phyloP scores from a whole-genome alignment of 2,113 vertebrate genomes.

The Antigone vipio region DNA sequence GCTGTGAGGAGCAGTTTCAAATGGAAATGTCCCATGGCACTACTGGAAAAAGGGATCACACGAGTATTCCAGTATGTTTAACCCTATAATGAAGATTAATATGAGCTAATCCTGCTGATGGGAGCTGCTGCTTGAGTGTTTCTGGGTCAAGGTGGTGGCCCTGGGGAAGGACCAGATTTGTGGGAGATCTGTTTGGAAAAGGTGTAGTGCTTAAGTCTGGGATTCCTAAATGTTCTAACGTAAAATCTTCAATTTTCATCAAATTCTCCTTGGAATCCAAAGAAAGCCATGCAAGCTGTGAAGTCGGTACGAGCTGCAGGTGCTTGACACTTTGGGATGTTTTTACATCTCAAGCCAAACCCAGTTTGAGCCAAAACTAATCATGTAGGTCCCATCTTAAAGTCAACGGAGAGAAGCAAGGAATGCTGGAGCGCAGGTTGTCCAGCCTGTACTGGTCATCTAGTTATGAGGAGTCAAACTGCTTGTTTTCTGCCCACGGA shows the following conservation, averaged over 20 bases:
- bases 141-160: not conserved
- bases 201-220: not conserved
- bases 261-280: not conserved
- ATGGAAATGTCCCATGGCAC: not conserved
- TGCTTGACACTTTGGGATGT: not conserved
- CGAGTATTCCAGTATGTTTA: not conserved
- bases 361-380: not conserved
- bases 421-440: not conserved
- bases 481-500: not conserved
- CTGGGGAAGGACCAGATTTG: not conserved
- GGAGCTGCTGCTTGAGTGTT: not conserved
- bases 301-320: not conserved
- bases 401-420: not conserved
- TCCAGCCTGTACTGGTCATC: not conserved
- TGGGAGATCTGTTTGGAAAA: not conserved
- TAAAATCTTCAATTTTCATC: not conserved
- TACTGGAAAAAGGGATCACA: not conserved
- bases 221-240: not conserved
- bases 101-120: not conserved
- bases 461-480: not conserved
- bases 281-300: not conserved
- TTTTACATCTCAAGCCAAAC: not conserved
- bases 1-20: not conserved
- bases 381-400: not conserved
- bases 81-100: not conserved